phyloP scores from a whole-genome alignment of 2,888 invertebrate species.

The Philereme vetulata region DNA sequence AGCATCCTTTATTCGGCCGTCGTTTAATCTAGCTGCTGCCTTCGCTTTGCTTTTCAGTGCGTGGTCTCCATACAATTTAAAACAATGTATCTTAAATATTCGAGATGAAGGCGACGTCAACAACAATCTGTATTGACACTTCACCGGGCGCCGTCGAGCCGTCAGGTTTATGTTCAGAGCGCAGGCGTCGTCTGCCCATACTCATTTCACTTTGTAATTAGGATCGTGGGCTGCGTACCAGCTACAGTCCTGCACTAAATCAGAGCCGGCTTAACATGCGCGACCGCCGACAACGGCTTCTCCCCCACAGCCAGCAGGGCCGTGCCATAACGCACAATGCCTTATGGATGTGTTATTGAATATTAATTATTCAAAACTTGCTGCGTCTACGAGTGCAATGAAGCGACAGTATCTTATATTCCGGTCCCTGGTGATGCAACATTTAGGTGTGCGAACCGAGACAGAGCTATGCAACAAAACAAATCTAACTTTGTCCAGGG shows the following conservation, averaged over 20 bases:
- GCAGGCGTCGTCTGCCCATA: slow-evolving; percentile 64
- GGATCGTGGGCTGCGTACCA: slow-evolving; percentile 69
- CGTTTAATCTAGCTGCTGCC: no score
- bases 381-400: neutral
- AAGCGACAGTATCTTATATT: neutral
- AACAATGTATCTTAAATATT: no score
- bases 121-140: no score
- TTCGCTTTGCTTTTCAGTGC: no score
- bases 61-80: no score
- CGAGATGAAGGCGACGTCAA: no score
- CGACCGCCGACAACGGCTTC: slow-evolving; percentile 46
- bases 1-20: no score
- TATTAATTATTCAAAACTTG: slow-evolving; percentile 55
- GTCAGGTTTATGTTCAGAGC: slow-evolving; percentile 33
- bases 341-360: slow-evolving; percentile 72
- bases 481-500: no score
- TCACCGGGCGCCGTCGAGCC: no score
- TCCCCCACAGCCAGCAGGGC: slow-evolving; percentile 62
- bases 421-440: neutral
- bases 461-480: no score
- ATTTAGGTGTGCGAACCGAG: no score
- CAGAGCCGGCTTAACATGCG: slow-evolving; percentile 65
- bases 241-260: slow-evolving; percentile 74
- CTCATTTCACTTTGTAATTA: slow-evolving; percentile 82
- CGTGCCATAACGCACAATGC: slow-evolving; percentile 64